Evolutionary conservation across 1,140 invertebrate species (phyloP), one percentile per base, ranked within the genome.

Genomic region (Nomia melanderi): DNA sequence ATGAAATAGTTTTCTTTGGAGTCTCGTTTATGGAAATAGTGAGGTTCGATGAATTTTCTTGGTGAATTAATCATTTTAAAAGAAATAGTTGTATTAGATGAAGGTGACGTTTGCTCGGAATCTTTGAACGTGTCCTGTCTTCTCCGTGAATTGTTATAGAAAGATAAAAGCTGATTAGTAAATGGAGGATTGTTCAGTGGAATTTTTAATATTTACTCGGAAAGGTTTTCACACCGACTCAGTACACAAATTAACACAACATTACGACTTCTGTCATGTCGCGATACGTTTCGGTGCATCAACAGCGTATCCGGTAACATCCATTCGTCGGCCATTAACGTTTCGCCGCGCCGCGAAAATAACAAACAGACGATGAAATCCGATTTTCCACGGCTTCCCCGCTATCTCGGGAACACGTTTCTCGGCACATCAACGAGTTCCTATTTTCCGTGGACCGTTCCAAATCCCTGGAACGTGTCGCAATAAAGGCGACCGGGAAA

Each of bases 291-390:
- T 11, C 2, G 12, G 33, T 17, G 23, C 33, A 33, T 65, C 8
- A 50, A 50, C 63, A 31, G 17, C 63, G 41, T 29, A 14, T 50
- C 44, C 23, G 12, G 1, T 7, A 20, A 20, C 25, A 73, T 73
- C 39, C 70, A 64, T 33, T 44, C 62, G 62, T 14, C n/a, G 36
- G 5, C 63, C 63, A 67, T 75, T 75, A 75, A 66, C 62, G 53
- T 67, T 56, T 44, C 62, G 39, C 14, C 31, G 54, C 31, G 39
- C 29, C 14, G 23, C 63, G 72, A 57, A 67, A 66, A 75, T 75
- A 64, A 65, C 39, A 78, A 83, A 82, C 59, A 47, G 82, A 82
- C 81, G 65, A 79, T 73, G 27, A 79, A 84, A 79, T 77, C 20
- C 50, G 50, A 84, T 84, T 84, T 80, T 83, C 29, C 33, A 84